Conservation (phyloP, 2,113 vertebrate genomes). For the Agapornis roseicollis region DNA sequence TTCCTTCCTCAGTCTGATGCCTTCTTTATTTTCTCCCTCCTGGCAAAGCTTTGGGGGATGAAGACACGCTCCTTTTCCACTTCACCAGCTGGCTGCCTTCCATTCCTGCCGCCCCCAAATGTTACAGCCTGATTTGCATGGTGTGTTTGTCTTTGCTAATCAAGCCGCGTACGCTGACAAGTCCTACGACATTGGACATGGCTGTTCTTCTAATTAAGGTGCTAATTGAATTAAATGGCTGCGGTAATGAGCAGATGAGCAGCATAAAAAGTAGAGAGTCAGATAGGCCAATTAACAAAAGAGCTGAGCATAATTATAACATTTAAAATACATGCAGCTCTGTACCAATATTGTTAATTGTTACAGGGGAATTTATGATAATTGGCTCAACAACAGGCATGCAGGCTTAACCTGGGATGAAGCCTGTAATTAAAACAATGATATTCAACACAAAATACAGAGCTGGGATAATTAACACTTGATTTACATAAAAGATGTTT, state of each 20-base stretch:
- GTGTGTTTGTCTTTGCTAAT: constrained; percentile 94
- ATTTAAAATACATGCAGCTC: constrained; percentile 89
- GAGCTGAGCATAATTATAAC: constrained; percentile 98
- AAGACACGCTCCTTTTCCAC: constrained; percentile 70
- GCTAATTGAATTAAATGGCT: constrained; percentile 99
- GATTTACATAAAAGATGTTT: constrained; percentile 80
- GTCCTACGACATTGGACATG: constrained; percentile 86
- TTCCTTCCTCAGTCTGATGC: constrained; percentile 60
- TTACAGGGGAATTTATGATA: constrained; percentile 97
- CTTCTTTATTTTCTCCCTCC: constrained; percentile 64
- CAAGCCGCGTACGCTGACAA: constrained; percentile 84
- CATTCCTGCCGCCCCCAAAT: constrained; percentile 75
- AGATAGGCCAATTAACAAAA: constrained; percentile 99
- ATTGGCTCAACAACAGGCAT: constrained; percentile 92
- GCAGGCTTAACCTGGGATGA: constrained; percentile 73
- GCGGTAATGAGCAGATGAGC: constrained; percentile 95
- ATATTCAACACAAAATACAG: constrained; percentile 77
- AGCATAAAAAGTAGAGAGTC: constrained; percentile 98
- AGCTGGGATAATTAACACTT: constrained; percentile 81
- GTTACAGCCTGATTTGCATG: constrained; percentile 81
- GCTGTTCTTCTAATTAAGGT: constrained; percentile 95
- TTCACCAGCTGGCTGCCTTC: constrained; percentile 76
- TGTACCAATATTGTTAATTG: constrained; percentile 95
- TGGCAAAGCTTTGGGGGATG: constrained; percentile 69
- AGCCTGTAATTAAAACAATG: constrained; percentile 83